Evolutionary conservation across 2,797 vertebrate genomes (phyloP).

Genomic region (Gila robusta): DNA sequence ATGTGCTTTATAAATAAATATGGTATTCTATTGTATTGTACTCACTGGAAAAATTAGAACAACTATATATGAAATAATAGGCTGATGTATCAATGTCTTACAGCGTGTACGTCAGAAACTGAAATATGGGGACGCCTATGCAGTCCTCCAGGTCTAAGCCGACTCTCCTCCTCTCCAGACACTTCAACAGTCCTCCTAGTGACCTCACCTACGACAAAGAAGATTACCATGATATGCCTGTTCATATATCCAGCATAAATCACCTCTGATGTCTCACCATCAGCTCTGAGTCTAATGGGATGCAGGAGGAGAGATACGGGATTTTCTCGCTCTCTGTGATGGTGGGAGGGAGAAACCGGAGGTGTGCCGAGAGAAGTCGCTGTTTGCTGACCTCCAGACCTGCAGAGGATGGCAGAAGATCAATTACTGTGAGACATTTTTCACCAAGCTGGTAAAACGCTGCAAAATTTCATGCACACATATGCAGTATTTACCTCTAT

Average conservation of each 20-base stretch:
- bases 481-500: not conserved
- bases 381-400: slow-evolving; percentile 92
- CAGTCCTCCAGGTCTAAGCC: slow-evolving; percentile 93
- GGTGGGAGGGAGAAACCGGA: slow-evolving; percentile 86
- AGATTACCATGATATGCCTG: not conserved
- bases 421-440: not conserved
- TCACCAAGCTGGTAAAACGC: not conserved
- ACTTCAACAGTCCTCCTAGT: slow-evolving; percentile 92
- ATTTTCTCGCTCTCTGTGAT: slow-evolving; percentile 88
- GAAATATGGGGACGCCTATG: slow-evolving; percentile 88
- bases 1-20: slow-evolving; percentile 16
- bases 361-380: slow-evolving; percentile 88
- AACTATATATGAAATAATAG: not conserved
- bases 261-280: slow-evolving; percentile 72
- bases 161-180: slow-evolving; percentile 91
- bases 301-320: slow-evolving; percentile 89
- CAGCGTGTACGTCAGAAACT: slow-evolving; percentile 90
- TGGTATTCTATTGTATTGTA: not conserved
- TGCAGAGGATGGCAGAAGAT: slow-evolving; percentile 60
- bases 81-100: slow-evolving; percentile 67
- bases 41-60: not conserved
- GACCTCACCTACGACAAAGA: slow-evolving; percentile 81
- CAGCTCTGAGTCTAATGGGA: slow-evolving; percentile 90
- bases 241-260: not conserved
- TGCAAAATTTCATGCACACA: not conserved